A percentile compares a stretch with the other conserved stretches of the same genome.
Conservation (phyloP, 2,797 vertebrate genomes). For the Pygocentrus nattereri region DNA sequence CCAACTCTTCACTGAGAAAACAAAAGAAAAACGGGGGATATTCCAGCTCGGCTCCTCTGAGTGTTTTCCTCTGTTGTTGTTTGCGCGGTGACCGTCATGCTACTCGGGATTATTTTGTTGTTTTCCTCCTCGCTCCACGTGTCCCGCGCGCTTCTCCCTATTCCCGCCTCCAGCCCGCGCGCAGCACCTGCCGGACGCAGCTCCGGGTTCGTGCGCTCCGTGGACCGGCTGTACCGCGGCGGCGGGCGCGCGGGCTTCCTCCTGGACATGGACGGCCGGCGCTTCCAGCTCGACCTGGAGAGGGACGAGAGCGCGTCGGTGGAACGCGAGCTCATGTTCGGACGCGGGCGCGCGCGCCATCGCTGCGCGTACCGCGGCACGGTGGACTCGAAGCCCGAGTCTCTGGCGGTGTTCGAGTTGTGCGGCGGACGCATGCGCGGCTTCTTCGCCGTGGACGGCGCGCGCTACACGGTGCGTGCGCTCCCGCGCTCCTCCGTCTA, state of each 20-base stretch:
- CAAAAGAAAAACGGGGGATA: not conserved
- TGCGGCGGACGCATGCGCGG: constrained; percentile 90
- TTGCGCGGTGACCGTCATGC: constrained; percentile 61
- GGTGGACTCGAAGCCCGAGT: constrained; percentile 88
- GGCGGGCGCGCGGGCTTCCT: constrained; percentile 92
- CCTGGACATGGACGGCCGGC: constrained; percentile 84
- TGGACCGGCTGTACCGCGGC: constrained; percentile 91
- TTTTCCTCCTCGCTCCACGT: constrained; percentile 40
- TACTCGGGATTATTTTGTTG: constrained; percentile 70
- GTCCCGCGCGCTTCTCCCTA: not conserved
- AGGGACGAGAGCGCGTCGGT: constrained; percentile 81
- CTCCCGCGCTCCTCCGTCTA: constrained; percentile 55
- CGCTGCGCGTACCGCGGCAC: constrained; percentile 90
- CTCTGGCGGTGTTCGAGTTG: constrained; percentile 88
- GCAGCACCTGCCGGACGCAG: constrained; percentile 73
- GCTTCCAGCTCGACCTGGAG: constrained; percentile 93
- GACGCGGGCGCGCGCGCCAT: constrained; percentile 51
- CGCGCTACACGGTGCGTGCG: constrained; percentile 84
- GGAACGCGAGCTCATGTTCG: constrained; percentile 62
- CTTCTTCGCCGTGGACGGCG: constrained; percentile 88
- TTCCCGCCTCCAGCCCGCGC: constrained; percentile 45
- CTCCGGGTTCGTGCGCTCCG: constrained; percentile 83
- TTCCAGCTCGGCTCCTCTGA: no score
- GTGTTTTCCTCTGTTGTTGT: not conserved
- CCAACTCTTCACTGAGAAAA: constrained; percentile 6